phyloP scores from a whole-genome alignment of 2,113 vertebrate genomes.

The Porphyrio hochstetteri region DNA sequence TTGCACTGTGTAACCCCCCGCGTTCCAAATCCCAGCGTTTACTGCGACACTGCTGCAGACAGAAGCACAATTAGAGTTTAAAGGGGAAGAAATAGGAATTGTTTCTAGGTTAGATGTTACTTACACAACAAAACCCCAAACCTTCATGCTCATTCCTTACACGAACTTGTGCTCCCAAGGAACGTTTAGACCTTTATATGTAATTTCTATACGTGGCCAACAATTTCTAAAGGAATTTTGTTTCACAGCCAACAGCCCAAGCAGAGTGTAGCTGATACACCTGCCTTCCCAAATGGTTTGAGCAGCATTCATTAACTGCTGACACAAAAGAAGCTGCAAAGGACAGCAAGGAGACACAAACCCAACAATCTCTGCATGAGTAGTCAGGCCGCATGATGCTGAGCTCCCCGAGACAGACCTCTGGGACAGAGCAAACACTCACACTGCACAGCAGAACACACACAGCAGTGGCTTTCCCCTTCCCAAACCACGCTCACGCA shows the following conservation, averaged over 20 bases:
- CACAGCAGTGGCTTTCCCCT: background rate
- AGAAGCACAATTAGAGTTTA: slow-evolving; percentile 1
- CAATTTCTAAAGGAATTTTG: background rate
- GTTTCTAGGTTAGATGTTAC: background rate
- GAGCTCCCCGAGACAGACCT: background rate
- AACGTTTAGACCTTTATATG: accelerated
- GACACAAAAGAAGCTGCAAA: background rate
- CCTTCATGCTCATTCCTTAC: no score
- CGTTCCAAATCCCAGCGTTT: slow-evolving; percentile 52
- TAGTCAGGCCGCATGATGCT: no score
- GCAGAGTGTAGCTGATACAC: accelerated
- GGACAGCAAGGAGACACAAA: background rate
- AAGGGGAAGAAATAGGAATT: background rate
- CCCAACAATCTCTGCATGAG: no score
- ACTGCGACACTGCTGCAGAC: background rate
- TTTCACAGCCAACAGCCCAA: no score
- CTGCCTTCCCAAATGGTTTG: background rate
- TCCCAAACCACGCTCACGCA: accelerated
- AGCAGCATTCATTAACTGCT: background rate
- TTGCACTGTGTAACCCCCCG: background rate
- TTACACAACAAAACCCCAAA: background rate
- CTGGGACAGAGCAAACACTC: background rate
- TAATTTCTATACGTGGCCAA: background rate
- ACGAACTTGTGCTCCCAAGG: no score
- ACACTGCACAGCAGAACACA: accelerated